phyloP scores from a whole-genome alignment of 2,888 invertebrate genomes.

The Conistra vaccinii region DNA sequence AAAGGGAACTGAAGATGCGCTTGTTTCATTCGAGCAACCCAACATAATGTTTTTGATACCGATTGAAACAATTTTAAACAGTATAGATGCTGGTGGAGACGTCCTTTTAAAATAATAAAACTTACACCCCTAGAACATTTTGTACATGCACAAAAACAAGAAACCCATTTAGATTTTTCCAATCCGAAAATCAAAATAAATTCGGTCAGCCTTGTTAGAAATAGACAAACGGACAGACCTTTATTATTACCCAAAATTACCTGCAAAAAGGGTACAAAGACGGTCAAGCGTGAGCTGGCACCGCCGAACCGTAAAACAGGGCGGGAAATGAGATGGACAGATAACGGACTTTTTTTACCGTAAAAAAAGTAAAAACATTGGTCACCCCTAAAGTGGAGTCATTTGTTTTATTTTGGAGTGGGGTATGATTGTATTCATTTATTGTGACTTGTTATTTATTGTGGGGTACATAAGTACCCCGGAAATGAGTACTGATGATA shows the following conservation, averaged over 20 bases:
- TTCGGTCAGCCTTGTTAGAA: conserved; percentile 29
- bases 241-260: conserved; percentile 42
- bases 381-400: conserved; percentile 36
- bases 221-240: conserved; percentile 39
- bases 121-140: background rate
- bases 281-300: conserved; percentile 65
- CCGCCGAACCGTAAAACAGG: conserved; percentile 58
- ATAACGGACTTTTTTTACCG: conserved; percentile 56
- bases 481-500: conserved; percentile 1
- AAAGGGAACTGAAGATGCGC: too few species aligned
- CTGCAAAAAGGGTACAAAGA: conserved; percentile 57
- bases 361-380: conserved; percentile 46
- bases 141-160: background rate
- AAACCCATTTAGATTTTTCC: background rate
- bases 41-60: too few species aligned
- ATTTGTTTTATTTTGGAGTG: conserved; percentile 42
- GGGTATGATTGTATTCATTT: conserved; percentile 41
- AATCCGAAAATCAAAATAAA: conserved; percentile 30
- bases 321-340: conserved; percentile 64
- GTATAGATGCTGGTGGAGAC: too few species aligned
- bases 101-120: background rate
- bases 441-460: conserved; percentile 17
- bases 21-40: too few species aligned
- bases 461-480: conserved; percentile 22
- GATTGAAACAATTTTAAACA: too few species aligned